A percentile compares a stretch with the other conserved stretches of the same genome.
Conservation (phyloP, 1,140 invertebrate species). For the Heliothis virescens region DNA sequence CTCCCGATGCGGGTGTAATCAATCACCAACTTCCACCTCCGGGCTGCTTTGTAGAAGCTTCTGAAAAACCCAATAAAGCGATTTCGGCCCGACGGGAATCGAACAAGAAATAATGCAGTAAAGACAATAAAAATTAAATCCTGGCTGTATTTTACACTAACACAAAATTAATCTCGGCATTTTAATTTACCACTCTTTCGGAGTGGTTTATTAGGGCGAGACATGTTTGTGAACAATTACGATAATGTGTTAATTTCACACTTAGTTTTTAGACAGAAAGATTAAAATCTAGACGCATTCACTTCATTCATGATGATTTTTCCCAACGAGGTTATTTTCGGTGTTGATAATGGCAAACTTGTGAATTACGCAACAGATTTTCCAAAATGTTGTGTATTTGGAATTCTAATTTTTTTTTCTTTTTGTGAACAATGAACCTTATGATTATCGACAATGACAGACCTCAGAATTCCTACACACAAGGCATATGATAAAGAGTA, state of each 20-base stretch:
- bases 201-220: slow-evolving; percentile 32
- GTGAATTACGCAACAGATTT: not conserved
- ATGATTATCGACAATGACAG: too few species aligned
- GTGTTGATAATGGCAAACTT: slow-evolving; percentile 7
- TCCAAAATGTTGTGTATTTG: not conserved
- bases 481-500: not conserved
- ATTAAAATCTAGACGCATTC: slow-evolving; percentile 39
- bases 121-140: too few species aligned
- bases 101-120: too few species aligned
- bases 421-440: not conserved
- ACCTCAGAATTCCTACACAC: not conserved
- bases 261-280: slow-evolving; percentile 46
- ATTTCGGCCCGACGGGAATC: too few species aligned
- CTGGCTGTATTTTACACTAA: too few species aligned
- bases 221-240: slow-evolving; percentile 30
- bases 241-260: slow-evolving; percentile 26
- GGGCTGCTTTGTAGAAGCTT: too few species aligned
- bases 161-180: too few species aligned
- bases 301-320: slow-evolving; percentile 20
- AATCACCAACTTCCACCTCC: too few species aligned
- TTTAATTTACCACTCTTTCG: not conserved
- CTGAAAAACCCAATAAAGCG: too few species aligned
- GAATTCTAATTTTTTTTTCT: not conserved
- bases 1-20: too few species aligned
- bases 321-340: slow-evolving; percentile 26